phyloP scores from a whole-genome alignment of 2,888 invertebrate genomes.

The Mycalesis mineus region DNA sequence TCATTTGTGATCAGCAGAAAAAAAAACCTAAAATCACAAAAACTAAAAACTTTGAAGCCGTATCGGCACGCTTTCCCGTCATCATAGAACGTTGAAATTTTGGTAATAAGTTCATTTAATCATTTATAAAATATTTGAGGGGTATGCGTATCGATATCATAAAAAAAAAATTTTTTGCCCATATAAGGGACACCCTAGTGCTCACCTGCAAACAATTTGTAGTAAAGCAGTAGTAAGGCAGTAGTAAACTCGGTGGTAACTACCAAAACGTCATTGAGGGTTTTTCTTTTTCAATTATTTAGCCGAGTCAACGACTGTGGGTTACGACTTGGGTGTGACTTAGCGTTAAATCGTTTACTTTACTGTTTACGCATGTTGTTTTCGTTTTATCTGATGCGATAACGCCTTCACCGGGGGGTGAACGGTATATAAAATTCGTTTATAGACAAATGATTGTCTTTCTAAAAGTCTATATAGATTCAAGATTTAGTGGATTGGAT shows the following conservation, averaged over 20 bases:
- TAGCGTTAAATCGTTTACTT: slow-evolving; percentile 4
- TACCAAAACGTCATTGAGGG: background rate
- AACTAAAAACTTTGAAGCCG: too few relatives aligned
- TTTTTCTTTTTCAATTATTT: slow-evolving; percentile 12
- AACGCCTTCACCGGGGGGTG: background rate
- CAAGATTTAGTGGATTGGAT: too few relatives aligned
- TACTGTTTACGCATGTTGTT: background rate
- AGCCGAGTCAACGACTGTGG: slow-evolving; percentile 7
- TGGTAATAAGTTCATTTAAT: too few relatives aligned
- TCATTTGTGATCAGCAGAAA: too few relatives aligned
- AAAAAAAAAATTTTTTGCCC: too few relatives aligned
- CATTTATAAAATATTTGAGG: too few relatives aligned
- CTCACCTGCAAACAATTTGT: slow-evolving; percentile 4
- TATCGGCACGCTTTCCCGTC: too few relatives aligned
- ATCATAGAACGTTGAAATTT: too few relatives aligned
- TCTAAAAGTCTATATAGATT: too few relatives aligned
- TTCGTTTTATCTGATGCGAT: background rate
- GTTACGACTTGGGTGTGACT: slow-evolving; percentile 10
- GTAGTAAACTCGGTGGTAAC: slow-evolving; percentile 8
- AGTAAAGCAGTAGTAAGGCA: background rate
- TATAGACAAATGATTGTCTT: background rate
- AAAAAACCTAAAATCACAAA: too few relatives aligned
- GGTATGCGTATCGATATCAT: too few relatives aligned
- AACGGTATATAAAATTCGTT: background rate
- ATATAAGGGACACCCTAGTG: too few relatives aligned